Evolutionary conservation across 2,888 invertebrate genomes (phyloP), one percentile per base, ranked within the genome.

Genomic region (Xestia ashworthii): DNA sequence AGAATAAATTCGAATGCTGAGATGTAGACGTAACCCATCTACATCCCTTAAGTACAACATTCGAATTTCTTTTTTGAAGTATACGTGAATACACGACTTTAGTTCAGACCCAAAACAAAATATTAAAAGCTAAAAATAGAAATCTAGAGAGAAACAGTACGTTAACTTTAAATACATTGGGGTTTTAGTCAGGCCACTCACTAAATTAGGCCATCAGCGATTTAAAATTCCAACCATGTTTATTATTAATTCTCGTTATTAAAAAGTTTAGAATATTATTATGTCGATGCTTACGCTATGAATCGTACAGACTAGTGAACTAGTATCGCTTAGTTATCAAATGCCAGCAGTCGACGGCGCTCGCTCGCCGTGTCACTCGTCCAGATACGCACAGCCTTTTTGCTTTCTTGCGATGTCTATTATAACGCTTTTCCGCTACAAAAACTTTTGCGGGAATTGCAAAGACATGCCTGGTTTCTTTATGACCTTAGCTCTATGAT

Each of bases 271-370:
- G 81, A 77, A 81, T 82, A 80, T 77, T 76, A 81, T 84, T 83
- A 86, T 71, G 69, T 79, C 81, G 62, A 83, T 81, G 58, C 81
- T 88, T 82, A 84, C 19, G 44, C 73, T 85, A 88, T 81, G 32
- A 85, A 85, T 71, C 76, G 67, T 87, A 89, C 82, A 84, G 86
- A 88, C 88, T 92, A 92, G 89, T 91, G 91, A 92, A 91, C 91
- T 91, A 91, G 90, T 91, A 91, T 92, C 89, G 88, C 86, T 89
- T 90, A 91, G 88, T 89, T 85, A 89, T 19, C 81, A 81, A 75
- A 82, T 82, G 71, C 80, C 89, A 91, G 90, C 92, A 93, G 92
- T 93, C 93, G 85, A 89, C 86, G 88, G 89, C 90, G 76, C 80
- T 87, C 62, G 38, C 66, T 78, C 83, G 82, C 89, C 89, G 80